Evolutionary conservation across 2,797 vertebrate genomes (phyloP).

Genomic region (Ateles fusciceps): DNA sequence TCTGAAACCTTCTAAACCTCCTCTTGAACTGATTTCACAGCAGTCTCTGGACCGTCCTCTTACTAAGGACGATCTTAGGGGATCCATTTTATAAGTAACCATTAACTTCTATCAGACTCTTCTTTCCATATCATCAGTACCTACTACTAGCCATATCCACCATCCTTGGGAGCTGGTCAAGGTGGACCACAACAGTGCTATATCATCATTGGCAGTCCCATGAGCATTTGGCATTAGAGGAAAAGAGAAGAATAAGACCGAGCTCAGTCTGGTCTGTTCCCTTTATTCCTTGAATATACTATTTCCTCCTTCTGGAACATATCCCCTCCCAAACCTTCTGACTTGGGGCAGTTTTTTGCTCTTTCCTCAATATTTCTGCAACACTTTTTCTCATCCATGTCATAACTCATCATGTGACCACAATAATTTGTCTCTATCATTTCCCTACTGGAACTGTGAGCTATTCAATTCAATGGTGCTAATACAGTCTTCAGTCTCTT

Average conservation of each 20-base stretch:
- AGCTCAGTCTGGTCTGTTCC: neutral
- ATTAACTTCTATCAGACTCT: neutral
- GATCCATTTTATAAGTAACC: neutral
- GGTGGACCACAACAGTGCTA: neutral
- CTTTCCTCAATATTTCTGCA: slow-evolving; percentile 1
- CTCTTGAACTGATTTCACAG: neutral
- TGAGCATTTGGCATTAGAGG: neutral
- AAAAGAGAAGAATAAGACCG: neutral
- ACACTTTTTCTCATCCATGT: neutral
- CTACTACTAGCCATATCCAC: neutral
- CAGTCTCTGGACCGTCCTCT: neutral
- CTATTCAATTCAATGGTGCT: neutral
- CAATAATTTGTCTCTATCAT: neutral
- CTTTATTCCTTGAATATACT: neutral
- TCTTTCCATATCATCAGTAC: neutral
- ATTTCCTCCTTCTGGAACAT: neutral
- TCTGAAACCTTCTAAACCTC: neutral
- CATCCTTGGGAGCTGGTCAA: neutral
- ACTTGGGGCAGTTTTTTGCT: neutral
- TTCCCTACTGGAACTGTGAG: neutral
- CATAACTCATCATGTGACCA: neutral
- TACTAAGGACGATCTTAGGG: neutral
- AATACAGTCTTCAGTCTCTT: neutral
- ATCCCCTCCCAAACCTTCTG: neutral
- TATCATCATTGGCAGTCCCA: neutral